These are phyloP conservation scores for Melanerpes formicivorus DNA, from an alignment of 2,113 vertebrate species.

Conservation along the genomic window DNA sequence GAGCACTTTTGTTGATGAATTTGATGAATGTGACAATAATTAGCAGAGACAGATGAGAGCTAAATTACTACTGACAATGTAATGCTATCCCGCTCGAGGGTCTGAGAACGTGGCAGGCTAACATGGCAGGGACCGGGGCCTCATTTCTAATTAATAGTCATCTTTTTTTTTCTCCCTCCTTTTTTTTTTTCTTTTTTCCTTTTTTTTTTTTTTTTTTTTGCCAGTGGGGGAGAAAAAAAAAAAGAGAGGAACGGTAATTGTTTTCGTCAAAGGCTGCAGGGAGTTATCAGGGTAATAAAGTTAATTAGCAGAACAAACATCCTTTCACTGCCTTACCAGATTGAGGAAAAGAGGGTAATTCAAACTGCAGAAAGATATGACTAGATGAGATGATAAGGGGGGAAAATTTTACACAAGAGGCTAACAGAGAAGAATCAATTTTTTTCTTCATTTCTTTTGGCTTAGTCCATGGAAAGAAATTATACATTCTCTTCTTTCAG, in stretches of 20 bases:
- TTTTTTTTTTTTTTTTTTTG: conserved; percentile 36
- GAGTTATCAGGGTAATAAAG: conserved; percentile 99
- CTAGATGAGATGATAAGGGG: conserved; percentile 84
- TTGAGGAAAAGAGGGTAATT: conserved; percentile 88
- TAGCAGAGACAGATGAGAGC: conserved; percentile 99
- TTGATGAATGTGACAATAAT: conserved; percentile 99
- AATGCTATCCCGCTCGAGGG: conserved; percentile 96
- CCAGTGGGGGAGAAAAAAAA: conserved; percentile 53
- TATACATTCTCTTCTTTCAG: conserved; percentile 61
- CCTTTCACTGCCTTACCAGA: conserved; percentile 87
- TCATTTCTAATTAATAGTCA: conserved; percentile 91
- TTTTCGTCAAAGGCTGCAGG: conserved; percentile 98
- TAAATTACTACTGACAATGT: conserved; percentile 99
- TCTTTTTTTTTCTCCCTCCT: conserved; percentile 37
- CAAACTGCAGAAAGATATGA: conserved; percentile 87
- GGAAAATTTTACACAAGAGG: conserved; percentile 82
- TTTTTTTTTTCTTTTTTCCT: not conserved
- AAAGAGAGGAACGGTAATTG: conserved; percentile 90
- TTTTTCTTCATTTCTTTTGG: conserved; percentile 75
- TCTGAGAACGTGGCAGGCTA: conserved; percentile 90
- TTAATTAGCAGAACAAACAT: conserved; percentile 99
- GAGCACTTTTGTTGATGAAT: conserved; percentile 99
- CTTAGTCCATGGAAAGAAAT: conserved; percentile 60
- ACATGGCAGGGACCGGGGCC: conserved; percentile 86
- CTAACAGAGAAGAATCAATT: conserved; percentile 79